Evolutionary conservation across 2,888 invertebrate species (phyloP), one percentile per base, ranked within the genome.

Genomic region (Thereva nobilitata): DNA sequence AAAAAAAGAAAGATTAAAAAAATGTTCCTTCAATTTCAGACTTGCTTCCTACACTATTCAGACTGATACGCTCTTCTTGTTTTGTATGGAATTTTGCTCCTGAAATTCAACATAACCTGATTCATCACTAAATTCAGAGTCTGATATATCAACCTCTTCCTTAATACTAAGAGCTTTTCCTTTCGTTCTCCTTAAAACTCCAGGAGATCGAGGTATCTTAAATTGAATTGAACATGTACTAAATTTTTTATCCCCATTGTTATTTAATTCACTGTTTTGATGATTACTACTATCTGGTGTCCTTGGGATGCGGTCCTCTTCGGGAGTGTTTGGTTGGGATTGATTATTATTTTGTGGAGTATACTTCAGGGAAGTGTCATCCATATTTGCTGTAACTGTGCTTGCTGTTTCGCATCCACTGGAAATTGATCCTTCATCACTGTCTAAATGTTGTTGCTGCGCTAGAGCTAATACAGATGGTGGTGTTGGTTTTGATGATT

Each of bases 81-180:
- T 53, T 8, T 59, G 54, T 38, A 69, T 12, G 10, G 54, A 37
- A 57, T 68, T 61, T 38, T 66, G 53, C 45, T 88, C 89, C 70
- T 87, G 81, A 67, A 85, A 85, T 78, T 95, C 95, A 38, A 93
- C 94, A 80, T 93, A 95, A 4, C 95, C 95, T 66, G 93, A 93
- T 79, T 95, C 95, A 75, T 95, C 94, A 78, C 93, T 93, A 77
- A 92, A 90, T 70, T 90, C 93, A 75, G 93, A 93, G 75, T 89
- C 89, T 71, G 85, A 89, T 74, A 89, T 89, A 67, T 81, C 79
- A 59, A 86, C 87, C 66, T 61, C 54, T 49, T 71, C 68, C 72
- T 64, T 75, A 69, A 67, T 73, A 10, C 12, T 8, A 37, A n/a
- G 45, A 9, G 34, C 12, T 49, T 37, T 63, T 50, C 8, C 50